A percentile compares a stretch with the other conserved stretches of the same genome.
These are phyloP conservation scores for Mythimna vitellina DNA, from an alignment of 2,888 invertebrate species.

Conservation along the genomic window DNA sequence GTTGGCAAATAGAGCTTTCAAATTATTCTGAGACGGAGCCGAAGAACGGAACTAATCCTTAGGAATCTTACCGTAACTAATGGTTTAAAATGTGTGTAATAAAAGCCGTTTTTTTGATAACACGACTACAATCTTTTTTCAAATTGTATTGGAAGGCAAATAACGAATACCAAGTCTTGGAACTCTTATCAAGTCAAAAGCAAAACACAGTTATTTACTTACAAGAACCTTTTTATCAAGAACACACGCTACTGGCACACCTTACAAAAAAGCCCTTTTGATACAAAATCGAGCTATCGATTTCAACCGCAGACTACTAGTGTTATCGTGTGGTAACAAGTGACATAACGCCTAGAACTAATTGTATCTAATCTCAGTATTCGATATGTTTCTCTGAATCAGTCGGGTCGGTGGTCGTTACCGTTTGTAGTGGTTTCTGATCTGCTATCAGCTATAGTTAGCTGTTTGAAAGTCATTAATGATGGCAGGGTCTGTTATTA, in stretches of 20 bases:
- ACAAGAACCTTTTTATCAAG: slow-evolving; percentile 33
- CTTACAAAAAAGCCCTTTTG: slow-evolving; percentile 29
- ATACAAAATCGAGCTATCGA: slow-evolving; percentile 44
- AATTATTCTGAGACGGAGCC: not conserved
- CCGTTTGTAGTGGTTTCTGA: not conserved
- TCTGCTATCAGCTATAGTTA: not conserved
- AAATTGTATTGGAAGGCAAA: not conserved
- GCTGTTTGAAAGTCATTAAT: not conserved
- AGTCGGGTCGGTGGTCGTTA: slow-evolving; percentile 2
- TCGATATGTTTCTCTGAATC: slow-evolving; percentile 34
- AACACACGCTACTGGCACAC: slow-evolving; percentile 28
- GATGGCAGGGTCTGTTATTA: not conserved
- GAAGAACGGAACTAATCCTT: not conserved
- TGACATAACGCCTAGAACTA: slow-evolving; percentile 41
- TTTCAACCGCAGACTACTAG: slow-evolving; percentile 59
- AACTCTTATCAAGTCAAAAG: slow-evolving; percentile 32
- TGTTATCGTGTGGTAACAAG: slow-evolving; percentile 52
- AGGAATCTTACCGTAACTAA: not conserved
- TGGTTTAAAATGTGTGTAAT: not conserved
- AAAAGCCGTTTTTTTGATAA: not conserved
- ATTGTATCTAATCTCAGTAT: slow-evolving; percentile 48
- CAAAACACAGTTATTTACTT: slow-evolving; percentile 8
- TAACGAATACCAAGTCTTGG: slow-evolving; percentile 10
- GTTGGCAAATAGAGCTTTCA: not conserved
- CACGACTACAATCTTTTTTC: not conserved